Base-by-base conservation (phyloP, 2,888 invertebrate species). In the Chirona hameri region DNA sequence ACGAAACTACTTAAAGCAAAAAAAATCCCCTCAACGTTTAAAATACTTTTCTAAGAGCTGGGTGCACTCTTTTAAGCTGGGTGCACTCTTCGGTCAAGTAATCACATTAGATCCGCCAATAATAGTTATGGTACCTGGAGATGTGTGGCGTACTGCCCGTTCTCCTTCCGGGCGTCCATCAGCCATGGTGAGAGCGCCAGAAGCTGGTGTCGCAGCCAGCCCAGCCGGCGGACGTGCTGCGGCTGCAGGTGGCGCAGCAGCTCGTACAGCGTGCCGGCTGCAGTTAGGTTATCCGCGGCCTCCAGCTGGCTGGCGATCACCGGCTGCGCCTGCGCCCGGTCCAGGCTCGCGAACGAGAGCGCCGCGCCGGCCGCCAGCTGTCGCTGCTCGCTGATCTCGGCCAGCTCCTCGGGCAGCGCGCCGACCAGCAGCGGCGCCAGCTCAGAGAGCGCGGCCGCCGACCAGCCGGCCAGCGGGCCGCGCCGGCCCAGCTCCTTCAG, bases 191-290 rank as follows among this genome's bases (percentile, higher is more conserved):
- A 12, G 29, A 83, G 9, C 79, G 10, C 14, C 29, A 31, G 48
- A 18, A 82, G 31, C 52, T 69, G 39, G 31, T 39, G 10, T 12
- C 65, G 24, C 46, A 46, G 52, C 21, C 24, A 0, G 80, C 18
- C 46, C 57, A 57, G n/a, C 52, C 5, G 24, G 15, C 39, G 69
- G 24, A 79, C 31, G 14, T 79, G 52, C 24, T 39, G n/a, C 65
- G 80, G 80, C 80, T 52, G 80, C 80, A 80, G 80, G 80, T 80
- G 80, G 21, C 52, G 80, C 48, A 48, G n/a, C 52, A 80, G 55
- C 48, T 55, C 52, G 80, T 55, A 48, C 80, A 80, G 80, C 27
- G 39, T 76, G 46, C 39, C 39, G 10, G 76, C 76, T 24, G 18
- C 39, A 4, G 76, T 46, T 46, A 46, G 18, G 46, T 27, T 46